These are phyloP conservation scores for Chloroclysta siterata DNA, from an alignment of 2,888 invertebrate genomes.

Conservation along the genomic window DNA sequence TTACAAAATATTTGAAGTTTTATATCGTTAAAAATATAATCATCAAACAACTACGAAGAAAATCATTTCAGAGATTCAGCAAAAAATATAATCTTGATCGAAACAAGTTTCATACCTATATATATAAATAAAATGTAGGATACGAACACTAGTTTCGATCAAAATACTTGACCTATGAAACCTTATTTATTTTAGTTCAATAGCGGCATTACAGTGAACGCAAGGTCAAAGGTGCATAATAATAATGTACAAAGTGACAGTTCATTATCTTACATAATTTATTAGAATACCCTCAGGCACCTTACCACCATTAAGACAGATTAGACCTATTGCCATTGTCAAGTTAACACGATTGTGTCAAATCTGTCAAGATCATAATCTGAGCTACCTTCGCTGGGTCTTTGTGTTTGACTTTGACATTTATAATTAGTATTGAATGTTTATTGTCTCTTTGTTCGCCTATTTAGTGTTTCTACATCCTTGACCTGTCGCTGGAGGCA, in stretches of 20 bases:
- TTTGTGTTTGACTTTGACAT: constrained; percentile 59
- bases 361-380: constrained; percentile 61
- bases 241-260: constrained; percentile 53
- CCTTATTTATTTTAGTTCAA: background rate
- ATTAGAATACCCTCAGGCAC: constrained; percentile 56
- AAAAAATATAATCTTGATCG: too few relatives aligned
- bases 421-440: constrained; percentile 60
- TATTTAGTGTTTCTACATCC: constrained; percentile 54
- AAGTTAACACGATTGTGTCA: constrained; percentile 59
- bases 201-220: constrained; percentile 55
- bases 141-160: too few relatives aligned
- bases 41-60: too few relatives aligned
- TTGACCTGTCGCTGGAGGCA: constrained; percentile 60
- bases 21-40: too few relatives aligned
- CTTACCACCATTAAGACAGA: constrained; percentile 32
- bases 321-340: constrained; percentile 54
- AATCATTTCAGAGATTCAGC: too few relatives aligned
- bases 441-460: constrained; percentile 60
- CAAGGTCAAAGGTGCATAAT: constrained; percentile 57
- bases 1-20: too few relatives aligned
- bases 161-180: background rate
- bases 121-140: too few relatives aligned
- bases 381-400: constrained; percentile 47
- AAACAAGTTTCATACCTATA: too few relatives aligned
- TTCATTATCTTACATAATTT: constrained; percentile 46